Base-by-base conservation (phyloP, 2,888 invertebrate species). In the Empis livida region DNA sequence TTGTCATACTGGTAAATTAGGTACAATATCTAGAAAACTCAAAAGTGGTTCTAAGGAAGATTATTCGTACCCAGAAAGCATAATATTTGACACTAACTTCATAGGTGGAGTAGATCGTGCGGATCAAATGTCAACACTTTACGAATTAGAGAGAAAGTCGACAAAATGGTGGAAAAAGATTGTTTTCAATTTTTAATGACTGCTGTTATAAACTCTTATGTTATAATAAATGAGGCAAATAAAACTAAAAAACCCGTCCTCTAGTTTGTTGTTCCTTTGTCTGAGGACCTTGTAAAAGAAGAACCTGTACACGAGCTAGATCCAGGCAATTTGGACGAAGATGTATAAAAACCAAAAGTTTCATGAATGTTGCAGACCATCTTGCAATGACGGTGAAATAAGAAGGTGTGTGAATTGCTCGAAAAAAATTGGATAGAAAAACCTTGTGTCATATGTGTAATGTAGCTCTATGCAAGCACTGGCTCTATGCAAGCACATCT, bases 141-240 rank as follows among this genome's bases (percentile, higher is more conserved):
- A 50, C 13, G 45, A 47, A 39, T n/a, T 31, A 15, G 45, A 47
- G 27, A 27, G 43, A n/a, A 50, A 50, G 43, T 45, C 47, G 6
- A 43, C 4, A 11, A 44, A 20, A 20, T 20, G 20, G 20, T 20
- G 20, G 20, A 20, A 20, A 20, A 20, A 20, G 20, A 5, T 20
- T 44, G 45, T 48, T 47, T 48, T 35, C 39, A 44, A 27, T 42
- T 45, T 35, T 37, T 45, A 44, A 48, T 45, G 45, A 47, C 41
- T 13, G 39, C 30, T 45, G 14, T 41, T 32, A 42, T 46, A 46
- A 46, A 46, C 42, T 40, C 37, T 39, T 43, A 32, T 43, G 23
- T 47, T 11, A 43, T 47, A 15, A 20, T 15, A n/a, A 30, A 27
- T 11, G n/a, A 46, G 13, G 32, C 27, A 14, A 44, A n/a, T 16